phyloP scores from a whole-genome alignment of 2,888 invertebrate genomes.

The Zonitis immaculata region DNA sequence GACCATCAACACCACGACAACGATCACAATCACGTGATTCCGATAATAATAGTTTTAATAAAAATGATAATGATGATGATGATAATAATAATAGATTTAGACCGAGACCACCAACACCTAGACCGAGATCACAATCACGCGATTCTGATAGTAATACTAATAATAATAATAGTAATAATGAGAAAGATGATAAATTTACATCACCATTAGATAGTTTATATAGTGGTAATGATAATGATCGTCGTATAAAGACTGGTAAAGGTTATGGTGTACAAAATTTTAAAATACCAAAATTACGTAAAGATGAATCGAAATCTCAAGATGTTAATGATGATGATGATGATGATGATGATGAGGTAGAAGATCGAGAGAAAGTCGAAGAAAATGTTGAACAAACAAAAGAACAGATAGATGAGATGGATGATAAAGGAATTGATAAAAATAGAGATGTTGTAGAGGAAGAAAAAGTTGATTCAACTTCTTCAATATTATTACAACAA shows the following conservation, averaged over 20 bases:
- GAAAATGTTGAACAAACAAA: background rate
- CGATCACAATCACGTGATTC: background rate
- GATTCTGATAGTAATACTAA: background rate
- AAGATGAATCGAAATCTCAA: background rate
- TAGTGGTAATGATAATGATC: constrained; percentile 40
- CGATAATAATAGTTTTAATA: background rate
- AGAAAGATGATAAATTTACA: constrained; percentile 42
- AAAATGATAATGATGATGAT: background rate
- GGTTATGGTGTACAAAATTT: constrained; percentile 52
- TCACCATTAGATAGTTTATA: constrained; percentile 53
- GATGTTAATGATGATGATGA: background rate
- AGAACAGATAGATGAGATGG: background rate
- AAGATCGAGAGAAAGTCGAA: background rate
- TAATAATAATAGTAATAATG: background rate
- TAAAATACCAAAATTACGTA: constrained; percentile 48
- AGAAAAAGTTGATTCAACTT: background rate
- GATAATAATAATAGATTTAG: constrained; percentile 42
- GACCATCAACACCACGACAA: background rate
- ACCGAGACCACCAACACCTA: constrained; percentile 30
- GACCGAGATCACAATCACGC: background rate
- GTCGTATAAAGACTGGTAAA: constrained; percentile 45
- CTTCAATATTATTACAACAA: constrained; percentile 5
- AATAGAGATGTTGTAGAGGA: constrained; percentile 4
- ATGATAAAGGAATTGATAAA: constrained; percentile 4
- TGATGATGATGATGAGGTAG: background rate